phyloP scores from a whole-genome alignment of 2,888 invertebrate genomes.

The Copidosoma aretas region DNA sequence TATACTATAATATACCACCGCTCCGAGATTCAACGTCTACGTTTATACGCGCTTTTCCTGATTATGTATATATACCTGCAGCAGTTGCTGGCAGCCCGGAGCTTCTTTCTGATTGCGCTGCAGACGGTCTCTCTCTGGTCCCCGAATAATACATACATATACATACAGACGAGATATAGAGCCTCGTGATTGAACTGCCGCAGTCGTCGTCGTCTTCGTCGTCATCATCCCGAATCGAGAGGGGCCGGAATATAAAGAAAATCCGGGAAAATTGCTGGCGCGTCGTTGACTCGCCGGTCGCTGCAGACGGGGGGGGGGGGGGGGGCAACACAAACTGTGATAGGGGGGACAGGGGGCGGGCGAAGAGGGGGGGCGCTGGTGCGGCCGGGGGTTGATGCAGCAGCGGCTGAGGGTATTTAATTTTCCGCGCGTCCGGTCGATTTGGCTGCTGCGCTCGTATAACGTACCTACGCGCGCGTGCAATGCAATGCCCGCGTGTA shows the following conservation, averaged over 20 bases:
- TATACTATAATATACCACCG: neutral
- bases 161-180: too few species aligned
- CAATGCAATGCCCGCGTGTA: neutral
- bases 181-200: too few species aligned
- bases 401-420: neutral
- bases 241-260: constrained; percentile 2
- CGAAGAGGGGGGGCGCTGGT: neutral
- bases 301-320: too few species aligned
- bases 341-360: neutral
- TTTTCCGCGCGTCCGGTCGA: neutral
- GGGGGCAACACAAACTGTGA: too few species aligned
- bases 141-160: too few species aligned
- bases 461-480: too few species aligned
- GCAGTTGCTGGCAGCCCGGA: constrained; percentile 10
- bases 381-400: too few species aligned
- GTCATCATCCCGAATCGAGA: too few species aligned
- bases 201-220: too few species aligned
- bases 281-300: neutral
- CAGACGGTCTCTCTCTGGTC: too few species aligned
- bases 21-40: too few species aligned
- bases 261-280: constrained; percentile 34
- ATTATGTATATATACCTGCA: neutral
- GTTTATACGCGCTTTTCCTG: too few species aligned
- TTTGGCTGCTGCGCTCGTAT: neutral
- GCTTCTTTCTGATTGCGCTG: constrained; percentile 18